Base-by-base conservation (phyloP, 2,797 vertebrate species). In the Clamator glandarius region DNA sequence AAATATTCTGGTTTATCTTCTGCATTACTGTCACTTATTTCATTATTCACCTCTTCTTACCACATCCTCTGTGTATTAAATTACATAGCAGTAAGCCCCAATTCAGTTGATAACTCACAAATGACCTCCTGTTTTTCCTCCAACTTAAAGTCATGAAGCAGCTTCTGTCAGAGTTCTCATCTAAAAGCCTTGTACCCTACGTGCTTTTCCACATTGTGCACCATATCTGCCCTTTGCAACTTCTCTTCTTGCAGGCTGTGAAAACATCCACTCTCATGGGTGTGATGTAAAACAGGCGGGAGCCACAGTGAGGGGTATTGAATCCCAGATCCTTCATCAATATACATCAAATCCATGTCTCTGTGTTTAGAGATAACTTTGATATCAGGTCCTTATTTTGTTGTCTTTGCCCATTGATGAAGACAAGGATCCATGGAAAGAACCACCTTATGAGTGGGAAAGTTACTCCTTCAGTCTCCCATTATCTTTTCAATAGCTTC, bases 281-380 rank as follows among this genome's bases (percentile, higher is more conserved):
- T 36, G 33, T 10, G 5, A 10, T 26, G 63, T 69, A 29, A 51
- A 39, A 26, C 48, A 50, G 1, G 1, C 18, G 7, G 14, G 36
- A 35, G 8, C 24, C 31, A 6, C 21, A 35, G 16, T 0, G 3
- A 13, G 7, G 4, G 0, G 12, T 72, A 41, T 17, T 36, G 50
- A 23, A 50, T 39, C n/a, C 7, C 73, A 52, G 58, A 76, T 41
- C 14, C n/a, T 44, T 67, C 80, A 57, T 13, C 64, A 61, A 42
- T 20, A 29, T 8, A 11, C 12, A 16, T 6, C n/a, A 18, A 29
- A 73, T 24, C 59, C 8, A 2, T 16, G 35, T 67, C 39, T 50
- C 39, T 41, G 17, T 52, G 28, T 15, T 64, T 25, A 16, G 25
- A 10, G 17, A 42, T 28, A 39, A 39, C 36, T 70, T 68, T 57